These are phyloP conservation scores for Trachurus trachurus DNA, from an alignment of 2,797 vertebrate genomes.

Conservation along the genomic window DNA sequence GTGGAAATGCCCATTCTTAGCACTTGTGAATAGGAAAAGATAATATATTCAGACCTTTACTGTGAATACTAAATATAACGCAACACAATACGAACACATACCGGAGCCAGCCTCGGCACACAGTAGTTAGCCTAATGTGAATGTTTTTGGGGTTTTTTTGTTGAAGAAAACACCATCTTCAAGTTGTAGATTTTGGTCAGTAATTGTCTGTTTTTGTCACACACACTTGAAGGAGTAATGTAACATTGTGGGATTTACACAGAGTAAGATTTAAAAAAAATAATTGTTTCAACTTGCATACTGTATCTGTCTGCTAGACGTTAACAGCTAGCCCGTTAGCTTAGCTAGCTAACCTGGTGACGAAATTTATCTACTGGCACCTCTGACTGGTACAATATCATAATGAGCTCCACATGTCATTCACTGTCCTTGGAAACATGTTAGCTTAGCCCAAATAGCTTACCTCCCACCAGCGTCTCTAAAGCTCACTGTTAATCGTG, in stretches of 20 bases:
- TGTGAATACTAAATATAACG: slow-evolving; percentile 80
- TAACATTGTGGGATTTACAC: background rate
- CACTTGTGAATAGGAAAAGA: slow-evolving; percentile 83
- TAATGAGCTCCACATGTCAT: no score
- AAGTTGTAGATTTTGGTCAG: slow-evolving; percentile 9
- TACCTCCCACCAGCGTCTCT: background rate
- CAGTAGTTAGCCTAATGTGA: slow-evolving; percentile 1
- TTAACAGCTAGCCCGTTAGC: background rate
- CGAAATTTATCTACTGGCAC: background rate
- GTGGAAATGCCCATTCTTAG: slow-evolving; percentile 67
- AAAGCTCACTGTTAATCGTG: background rate
- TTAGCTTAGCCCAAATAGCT: background rate
- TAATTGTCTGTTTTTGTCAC: slow-evolving; percentile 8
- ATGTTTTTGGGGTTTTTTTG: background rate
- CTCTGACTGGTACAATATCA: background rate
- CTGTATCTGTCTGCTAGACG: background rate
- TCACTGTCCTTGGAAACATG: background rate
- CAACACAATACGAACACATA: slow-evolving; percentile 24
- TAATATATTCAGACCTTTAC: slow-evolving; percentile 83
- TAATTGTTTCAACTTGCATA: background rate
- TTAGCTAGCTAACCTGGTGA: background rate
- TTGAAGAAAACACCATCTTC: background rate
- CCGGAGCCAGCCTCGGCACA: slow-evolving; percentile 24
- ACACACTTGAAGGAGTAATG: background rate
- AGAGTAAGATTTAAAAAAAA: background rate